Base-by-base conservation (phyloP, 2,888 invertebrate species). In the Agelastica alni region DNA sequence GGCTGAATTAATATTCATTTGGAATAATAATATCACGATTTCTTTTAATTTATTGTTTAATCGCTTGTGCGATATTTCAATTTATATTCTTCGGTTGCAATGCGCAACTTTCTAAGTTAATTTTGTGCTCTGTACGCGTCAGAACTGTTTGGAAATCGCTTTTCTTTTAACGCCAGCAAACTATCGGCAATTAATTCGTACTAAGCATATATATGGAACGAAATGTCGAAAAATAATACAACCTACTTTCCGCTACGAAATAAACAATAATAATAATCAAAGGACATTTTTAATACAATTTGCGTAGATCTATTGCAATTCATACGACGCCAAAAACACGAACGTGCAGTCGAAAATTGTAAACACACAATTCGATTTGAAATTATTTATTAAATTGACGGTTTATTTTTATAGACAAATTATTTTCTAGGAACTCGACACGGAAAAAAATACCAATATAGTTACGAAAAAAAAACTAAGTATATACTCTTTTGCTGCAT, bases 71-170 rank as follows among this genome's bases (percentile, higher is more conserved):
- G 10, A 16, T 49, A 5, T 37, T 48, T 30, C 37, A 44, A 48
- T 54, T 54, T 44, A 30, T 36, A 53, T 47, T 47, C 53, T 22
- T 9, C 22, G n/a, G 17, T 49, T 49, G 39, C 44, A 42, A 42
- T 31, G 32, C 32, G 17, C 30, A 36, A 48, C 48, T 54, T 54
- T 54, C 53, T 53, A 47, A 30, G 18, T 46, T 39, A 47, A 53
- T 53, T 46, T 53, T 41, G 46, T 46, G 52, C 41, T 39, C 13
- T 13, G 18, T 47, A 46, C 53, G 46, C 42, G 34, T 42, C 53
- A 42, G 47, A 42, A 46, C 52, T 46, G 22, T 53, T 46, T 45
- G 45, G 32, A 46, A 47, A 39, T 53, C 26, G 13, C 12, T 44
- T 37, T 51, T 44, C 32, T 39, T 51, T 51, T 30, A 32, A 13